Percentiles rank a stretch among this genome's conserved stretches.
These are phyloP conservation scores for Peromyscus maniculatus DNA, from an alignment of 2,113 vertebrate species.

Conservation along the genomic window DNA sequence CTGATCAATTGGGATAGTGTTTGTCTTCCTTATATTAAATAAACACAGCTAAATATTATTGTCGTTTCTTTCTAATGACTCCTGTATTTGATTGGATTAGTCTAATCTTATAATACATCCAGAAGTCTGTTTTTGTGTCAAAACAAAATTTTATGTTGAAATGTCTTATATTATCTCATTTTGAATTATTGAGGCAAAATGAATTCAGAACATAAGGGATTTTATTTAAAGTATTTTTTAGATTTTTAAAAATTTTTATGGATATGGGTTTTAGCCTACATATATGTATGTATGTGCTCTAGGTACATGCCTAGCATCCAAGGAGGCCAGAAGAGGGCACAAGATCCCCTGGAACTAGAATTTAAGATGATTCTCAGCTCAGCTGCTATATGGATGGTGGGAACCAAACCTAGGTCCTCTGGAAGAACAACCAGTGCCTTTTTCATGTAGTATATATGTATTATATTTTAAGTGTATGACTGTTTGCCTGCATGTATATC, in stretches of 20 bases:
- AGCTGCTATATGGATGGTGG: not conserved
- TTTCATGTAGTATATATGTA: not conserved
- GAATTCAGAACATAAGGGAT: not conserved
- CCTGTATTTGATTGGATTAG: not conserved
- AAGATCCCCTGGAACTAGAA: not conserved
- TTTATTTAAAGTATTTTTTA: no score
- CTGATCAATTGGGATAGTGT: not conserved
- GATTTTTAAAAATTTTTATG: not conserved
- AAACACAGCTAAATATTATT: not conserved
- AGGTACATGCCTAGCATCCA: not conserved
- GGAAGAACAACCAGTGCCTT: not conserved
- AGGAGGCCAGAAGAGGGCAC: not conserved
- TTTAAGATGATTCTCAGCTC: not conserved
- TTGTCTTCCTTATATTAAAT: not conserved
- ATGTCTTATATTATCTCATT: not conserved
- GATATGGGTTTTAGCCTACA: not conserved
- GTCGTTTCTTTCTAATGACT: not conserved
- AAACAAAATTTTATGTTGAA: not conserved
- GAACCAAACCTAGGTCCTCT: not conserved
- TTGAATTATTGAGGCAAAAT: not conserved
- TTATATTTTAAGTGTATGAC: not conserved
- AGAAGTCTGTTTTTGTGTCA: not conserved
- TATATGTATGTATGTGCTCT: not conserved
- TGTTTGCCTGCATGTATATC: not conserved
- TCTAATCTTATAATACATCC: not conserved